Conservation (phyloP, 2,888 invertebrate species). For the Seira musarum region DNA sequence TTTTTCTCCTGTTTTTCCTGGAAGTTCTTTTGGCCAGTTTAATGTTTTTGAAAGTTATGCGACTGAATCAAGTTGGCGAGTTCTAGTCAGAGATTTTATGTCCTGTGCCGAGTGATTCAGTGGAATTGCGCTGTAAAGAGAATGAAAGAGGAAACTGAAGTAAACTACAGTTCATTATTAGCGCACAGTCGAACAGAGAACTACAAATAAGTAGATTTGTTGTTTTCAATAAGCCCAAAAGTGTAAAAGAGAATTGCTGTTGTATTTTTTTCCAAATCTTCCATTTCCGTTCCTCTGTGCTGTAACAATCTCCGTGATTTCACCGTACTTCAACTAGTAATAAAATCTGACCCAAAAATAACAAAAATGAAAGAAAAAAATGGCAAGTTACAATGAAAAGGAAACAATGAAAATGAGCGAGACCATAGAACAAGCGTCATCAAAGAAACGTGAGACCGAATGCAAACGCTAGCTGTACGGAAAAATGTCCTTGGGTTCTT, state of each 20-base stretch:
- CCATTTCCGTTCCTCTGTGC: not conserved
- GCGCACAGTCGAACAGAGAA: too few species aligned
- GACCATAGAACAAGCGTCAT: not conserved
- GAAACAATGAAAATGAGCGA: not conserved
- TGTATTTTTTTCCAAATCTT: not conserved
- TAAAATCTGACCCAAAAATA: not conserved
- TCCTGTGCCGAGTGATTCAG: not conserved
- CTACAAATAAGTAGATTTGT: not conserved
- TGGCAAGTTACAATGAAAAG: not conserved
- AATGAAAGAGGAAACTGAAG: not conserved
- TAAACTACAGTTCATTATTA: not conserved
- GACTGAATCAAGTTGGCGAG: not conserved
- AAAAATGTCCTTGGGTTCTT: not conserved
- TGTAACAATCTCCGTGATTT: not conserved
- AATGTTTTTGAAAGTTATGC: not conserved
- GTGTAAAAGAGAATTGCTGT: conserved; percentile 3
- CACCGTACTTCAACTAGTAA: not conserved
- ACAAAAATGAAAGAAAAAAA: not conserved
- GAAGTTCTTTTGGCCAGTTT: not conserved
- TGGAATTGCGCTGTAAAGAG: not conserved
- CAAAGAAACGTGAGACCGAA: not conserved
- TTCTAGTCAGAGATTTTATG: not conserved
- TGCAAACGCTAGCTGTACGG: not conserved
- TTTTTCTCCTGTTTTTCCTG: not conserved
- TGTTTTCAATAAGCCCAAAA: not conserved